Base-by-base conservation (phyloP, 2,113 vertebrate genomes). In the Sialia sialis region DNA sequence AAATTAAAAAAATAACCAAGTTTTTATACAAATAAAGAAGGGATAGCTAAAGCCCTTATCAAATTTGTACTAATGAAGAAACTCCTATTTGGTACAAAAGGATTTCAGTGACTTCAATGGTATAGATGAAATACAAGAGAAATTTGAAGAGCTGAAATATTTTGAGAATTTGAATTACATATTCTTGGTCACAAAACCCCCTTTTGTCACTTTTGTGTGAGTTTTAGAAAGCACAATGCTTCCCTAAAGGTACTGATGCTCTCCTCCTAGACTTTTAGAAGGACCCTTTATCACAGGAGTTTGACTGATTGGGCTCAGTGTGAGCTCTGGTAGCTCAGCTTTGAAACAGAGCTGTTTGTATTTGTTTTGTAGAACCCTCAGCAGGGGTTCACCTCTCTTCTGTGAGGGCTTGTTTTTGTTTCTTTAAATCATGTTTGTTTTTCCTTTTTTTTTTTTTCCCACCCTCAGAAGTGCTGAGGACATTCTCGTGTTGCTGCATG, bases 401-500 rank as follows among this genome's bases (percentile, higher is more conserved):
- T 83, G 29, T 41, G n/a, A 87, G 19, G 16, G 75, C 13, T 22
- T 43, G 5, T 10, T 16, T 20, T 60, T 49, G 3, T 30, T 78
- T 25, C 7, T 36, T 23, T 36, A 21, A 32, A 30, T 26, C 1
- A 0, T 41, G 34, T 13, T 29, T 7, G 6, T 3, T 16, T 7
- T 9, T 5, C 0, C 4, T 19, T 22, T 29, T 17, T 19, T 27
- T 27, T 16, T 44, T 34, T 15, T 30, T 7, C 3, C 21, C 39
- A 16, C 5, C 6, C 7, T 46, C 38, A 29, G 27, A 41, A 49
- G 3, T 30, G 4, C 34, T 7, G 7, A 16, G 12, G 29, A 49
- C 16, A 30, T 38, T 34, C 7, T 54, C 0, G 1, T n/a, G 13
- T 67, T 43, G 83, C 27, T 70, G 23, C 6, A 21, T 0, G 2